Evolutionary conservation across 2,888 invertebrate genomes (phyloP).

Genomic region (Polydrusus pterygomalis): DNA sequence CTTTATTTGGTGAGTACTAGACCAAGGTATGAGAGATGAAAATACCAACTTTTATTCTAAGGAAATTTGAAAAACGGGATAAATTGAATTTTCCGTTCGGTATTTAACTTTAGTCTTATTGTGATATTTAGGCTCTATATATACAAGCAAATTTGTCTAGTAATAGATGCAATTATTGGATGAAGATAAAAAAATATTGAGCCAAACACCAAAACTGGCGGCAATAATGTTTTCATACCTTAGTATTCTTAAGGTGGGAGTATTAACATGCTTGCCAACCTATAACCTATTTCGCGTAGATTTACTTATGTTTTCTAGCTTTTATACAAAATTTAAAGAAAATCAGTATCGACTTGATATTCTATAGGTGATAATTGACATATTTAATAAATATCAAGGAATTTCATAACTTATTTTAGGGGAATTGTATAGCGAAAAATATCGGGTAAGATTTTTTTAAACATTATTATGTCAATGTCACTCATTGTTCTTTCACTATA

Average conservation of each 20-base stretch:
- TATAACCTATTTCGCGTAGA: too few relatives aligned
- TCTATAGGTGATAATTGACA: too few relatives aligned
- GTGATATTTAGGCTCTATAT: slow-evolving; percentile 19
- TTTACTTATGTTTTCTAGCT: too few relatives aligned
- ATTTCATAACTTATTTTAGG: too few relatives aligned
- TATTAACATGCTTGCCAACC: too few relatives aligned
- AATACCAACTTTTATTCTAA: background rate
- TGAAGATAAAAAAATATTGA: background rate
- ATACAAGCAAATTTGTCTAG: background rate
- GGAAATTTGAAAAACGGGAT: background rate
- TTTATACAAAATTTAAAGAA: too few relatives aligned
- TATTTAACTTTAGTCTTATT: slow-evolving; percentile 7
- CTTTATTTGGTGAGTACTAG: slow-evolving; percentile 11
- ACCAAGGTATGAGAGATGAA: slow-evolving; percentile 3
- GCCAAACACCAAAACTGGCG: background rate
- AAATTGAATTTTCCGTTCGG: slow-evolving; percentile 8
- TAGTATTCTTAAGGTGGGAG: background rate
- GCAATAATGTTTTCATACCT: slow-evolving; percentile 15
- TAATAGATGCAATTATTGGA: background rate
- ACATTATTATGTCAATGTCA: too few relatives aligned
- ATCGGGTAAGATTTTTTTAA: too few relatives aligned
- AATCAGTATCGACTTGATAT: too few relatives aligned
- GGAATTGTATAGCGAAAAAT: too few relatives aligned
- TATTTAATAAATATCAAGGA: too few relatives aligned
- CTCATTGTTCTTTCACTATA: too few relatives aligned